Base-by-base conservation (phyloP, 2,888 invertebrate genomes). In the Strigamia crassipes region DNA sequence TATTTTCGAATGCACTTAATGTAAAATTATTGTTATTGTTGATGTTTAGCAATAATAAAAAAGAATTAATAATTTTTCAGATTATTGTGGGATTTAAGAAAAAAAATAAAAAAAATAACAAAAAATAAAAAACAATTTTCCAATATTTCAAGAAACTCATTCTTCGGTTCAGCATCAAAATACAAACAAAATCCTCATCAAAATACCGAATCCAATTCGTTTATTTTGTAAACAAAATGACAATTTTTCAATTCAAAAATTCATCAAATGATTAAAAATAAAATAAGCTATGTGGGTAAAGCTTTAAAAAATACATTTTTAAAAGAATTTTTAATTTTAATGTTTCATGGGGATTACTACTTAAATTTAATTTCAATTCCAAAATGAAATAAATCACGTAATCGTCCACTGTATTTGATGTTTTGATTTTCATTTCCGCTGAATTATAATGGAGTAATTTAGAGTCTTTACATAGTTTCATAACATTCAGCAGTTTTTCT, bases 401-500 rank as follows among this genome's bases (percentile, higher is more conserved):
- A 46, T 46, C n/a, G 4, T n/a, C 46, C 46, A 46, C 42, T 42
- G 5, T 3, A 42, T 46, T 46, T 66, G 61, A 66, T 23, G 61
- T 66, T 66, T 66, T 9, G 61, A 66, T 66, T 66, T 46, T 21
- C 61, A 66, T 66, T 66, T 23, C 21, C 61, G 61, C 61, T 23
- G 23, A 23, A 66, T 66, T 66, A 23, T 23, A 66, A n/a, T 23
- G 12, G 12, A 66, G 21, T 21, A 66, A 66, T 66, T 66, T n/a
- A 66, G 61, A 66, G 21, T 66, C 61, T 21, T 23, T 66, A 66
- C 61, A 66, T 66, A 23, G 46, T 66, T 66, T 23, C 61, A 66
- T 21, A 66, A 66, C 61, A 66, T 66, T 66, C 61, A 66, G 23
- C 61, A 21, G 6, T 66, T 66, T 23, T 66, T 21, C 23, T 8